Evolutionary conservation across 2,888 invertebrate species (phyloP).

Genomic region (Cerastis leucographa): DNA sequence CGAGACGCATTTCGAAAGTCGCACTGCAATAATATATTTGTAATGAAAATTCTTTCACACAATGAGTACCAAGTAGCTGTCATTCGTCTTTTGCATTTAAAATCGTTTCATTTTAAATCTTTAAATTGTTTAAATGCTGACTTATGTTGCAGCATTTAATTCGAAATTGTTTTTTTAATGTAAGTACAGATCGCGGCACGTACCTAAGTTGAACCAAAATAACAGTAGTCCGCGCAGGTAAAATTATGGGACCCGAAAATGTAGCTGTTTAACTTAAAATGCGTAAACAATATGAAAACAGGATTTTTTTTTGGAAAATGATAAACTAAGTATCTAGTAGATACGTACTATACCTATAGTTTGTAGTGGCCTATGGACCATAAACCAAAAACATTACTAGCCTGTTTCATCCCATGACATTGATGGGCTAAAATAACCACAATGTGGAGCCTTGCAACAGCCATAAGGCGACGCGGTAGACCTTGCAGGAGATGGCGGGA

Average conservation of each 20-base stretch:
- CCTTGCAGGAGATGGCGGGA: too few species aligned
- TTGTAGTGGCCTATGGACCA: background rate
- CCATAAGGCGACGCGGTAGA: too few species aligned
- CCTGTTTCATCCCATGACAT: too few species aligned
- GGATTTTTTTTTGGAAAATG: background rate
- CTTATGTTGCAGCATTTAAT: background rate
- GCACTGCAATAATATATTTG: constrained; percentile 46
- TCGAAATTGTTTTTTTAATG: constrained; percentile 16
- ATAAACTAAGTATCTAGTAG: background rate
- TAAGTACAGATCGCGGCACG: too few species aligned
- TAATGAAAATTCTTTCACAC: constrained; percentile 36
- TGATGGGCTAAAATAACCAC: too few species aligned
- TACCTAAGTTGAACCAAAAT: too few species aligned
- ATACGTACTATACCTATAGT: background rate
- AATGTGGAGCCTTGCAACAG: too few species aligned
- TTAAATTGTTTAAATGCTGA: constrained; percentile 2
- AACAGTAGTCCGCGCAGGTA: too few species aligned
- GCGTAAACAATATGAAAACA: background rate
- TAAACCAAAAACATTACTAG: background rate
- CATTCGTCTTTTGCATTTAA: constrained; percentile 39
- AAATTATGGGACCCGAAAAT: too few species aligned
- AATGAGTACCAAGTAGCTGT: background rate
- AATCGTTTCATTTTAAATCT: constrained; percentile 19
- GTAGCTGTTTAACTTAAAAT: constrained; percentile 8
- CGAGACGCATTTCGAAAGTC: constrained; percentile 12